phyloP scores from a whole-genome alignment of 92 coral and sea anemone species.

The Nematostella vectensis region DNA sequence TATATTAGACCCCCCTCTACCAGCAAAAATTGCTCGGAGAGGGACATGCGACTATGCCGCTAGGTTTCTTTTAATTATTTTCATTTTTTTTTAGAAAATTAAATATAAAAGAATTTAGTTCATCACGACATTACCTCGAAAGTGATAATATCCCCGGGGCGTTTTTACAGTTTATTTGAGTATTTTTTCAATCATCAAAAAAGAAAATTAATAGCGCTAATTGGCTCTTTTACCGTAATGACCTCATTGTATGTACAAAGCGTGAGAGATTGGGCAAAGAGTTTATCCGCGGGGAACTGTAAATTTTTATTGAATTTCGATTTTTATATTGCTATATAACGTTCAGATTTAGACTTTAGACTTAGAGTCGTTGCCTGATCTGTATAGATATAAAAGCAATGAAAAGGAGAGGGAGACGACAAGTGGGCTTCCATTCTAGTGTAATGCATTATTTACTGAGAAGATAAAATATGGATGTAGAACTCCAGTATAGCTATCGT shows the following conservation, averaged over 20 bases:
- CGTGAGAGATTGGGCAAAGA: constrained; percentile 10
- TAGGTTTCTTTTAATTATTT: constrained; percentile 2
- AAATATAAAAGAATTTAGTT: neutral
- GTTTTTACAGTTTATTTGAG: constrained; percentile 23
- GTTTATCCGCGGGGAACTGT: constrained; percentile 12
- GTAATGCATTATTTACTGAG: no score
- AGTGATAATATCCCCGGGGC: constrained; percentile 4
- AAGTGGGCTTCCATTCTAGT: no score
- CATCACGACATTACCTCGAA: constrained; percentile 2
- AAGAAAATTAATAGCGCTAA: neutral
- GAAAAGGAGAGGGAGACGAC: no score
- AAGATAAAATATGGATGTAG: no score
- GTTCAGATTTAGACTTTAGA: no score
- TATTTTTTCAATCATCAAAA: constrained; percentile 10
- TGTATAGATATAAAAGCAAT: no score
- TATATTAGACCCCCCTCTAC: no score
- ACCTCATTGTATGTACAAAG: neutral
- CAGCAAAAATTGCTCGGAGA: no score
- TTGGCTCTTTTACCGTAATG: neutral
- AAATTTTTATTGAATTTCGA: constrained; percentile 33
- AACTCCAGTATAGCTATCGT: no score
- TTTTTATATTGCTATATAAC: constrained; percentile 19
- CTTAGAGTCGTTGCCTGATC: no score
- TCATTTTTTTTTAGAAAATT: neutral
- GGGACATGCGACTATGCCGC: constrained; percentile 1